phyloP scores from a whole-genome alignment of 2,113 vertebrate genomes.

The Notechis scutatus region DNA sequence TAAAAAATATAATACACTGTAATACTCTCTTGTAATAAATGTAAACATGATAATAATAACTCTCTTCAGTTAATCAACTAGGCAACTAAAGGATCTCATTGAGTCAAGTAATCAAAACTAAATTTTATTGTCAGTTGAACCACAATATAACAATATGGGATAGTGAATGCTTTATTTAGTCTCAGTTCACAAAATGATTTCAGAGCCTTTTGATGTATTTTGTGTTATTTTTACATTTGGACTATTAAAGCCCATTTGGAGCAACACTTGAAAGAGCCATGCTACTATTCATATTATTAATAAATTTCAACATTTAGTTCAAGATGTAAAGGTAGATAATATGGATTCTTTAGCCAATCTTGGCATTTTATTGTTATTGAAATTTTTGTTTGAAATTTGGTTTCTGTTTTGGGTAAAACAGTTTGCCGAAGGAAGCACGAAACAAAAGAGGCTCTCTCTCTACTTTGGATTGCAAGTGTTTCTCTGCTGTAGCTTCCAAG shows the following conservation, averaged over 20 bases:
- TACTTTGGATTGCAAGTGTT: slow-evolving; percentile 58
- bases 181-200: slow-evolving; percentile 13
- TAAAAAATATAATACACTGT: not conserved
- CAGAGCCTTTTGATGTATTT: not conserved
- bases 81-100: not conserved
- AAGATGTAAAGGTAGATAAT: slow-evolving; percentile 31
- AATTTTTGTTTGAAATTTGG: slow-evolving; percentile 56
- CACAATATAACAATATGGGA: not conserved
- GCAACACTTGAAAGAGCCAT: not conserved
- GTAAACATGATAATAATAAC: not conserved
- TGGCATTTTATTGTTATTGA: slow-evolving; percentile 44
- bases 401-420: slow-evolving; percentile 67
- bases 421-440: slow-evolving; percentile 58
- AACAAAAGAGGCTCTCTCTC: slow-evolving; percentile 61
- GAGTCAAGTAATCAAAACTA: slow-evolving; percentile 1
- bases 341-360: slow-evolving; percentile 53
- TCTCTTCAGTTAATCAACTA: not conserved
- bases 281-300: slow-evolving; percentile 21
- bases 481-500: slow-evolving; percentile 66
- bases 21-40: not conserved
- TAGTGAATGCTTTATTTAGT: not conserved
- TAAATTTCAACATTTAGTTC: slow-evolving; percentile 44
- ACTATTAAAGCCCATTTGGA: not conserved
- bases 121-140: not conserved
- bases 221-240: not conserved